These are phyloP conservation scores for Bucco capensis DNA, from an alignment of 2,113 vertebrate species.

Conservation along the genomic window DNA sequence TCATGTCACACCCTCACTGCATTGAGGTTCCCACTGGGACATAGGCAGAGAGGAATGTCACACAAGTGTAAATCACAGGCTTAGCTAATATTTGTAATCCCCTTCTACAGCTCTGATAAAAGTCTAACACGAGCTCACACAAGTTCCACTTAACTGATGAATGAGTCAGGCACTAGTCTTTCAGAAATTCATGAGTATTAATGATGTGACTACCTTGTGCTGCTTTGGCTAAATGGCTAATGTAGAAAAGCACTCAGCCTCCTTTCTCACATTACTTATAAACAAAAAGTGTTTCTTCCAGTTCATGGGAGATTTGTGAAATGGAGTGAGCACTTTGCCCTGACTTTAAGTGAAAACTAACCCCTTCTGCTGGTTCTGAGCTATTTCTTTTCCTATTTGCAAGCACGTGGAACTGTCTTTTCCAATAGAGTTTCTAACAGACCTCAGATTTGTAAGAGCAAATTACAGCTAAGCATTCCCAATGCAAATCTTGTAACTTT, in stretches of 20 bases:
- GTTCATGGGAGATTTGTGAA: background rate
- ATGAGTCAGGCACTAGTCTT: conserved; percentile 16
- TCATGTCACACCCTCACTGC: background rate
- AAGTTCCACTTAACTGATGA: conserved; percentile 3
- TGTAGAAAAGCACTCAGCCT: conserved; percentile 40
- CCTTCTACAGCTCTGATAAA: background rate
- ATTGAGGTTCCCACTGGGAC: background rate
- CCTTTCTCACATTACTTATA: conserved; percentile 44
- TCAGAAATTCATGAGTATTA: background rate
- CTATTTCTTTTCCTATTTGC: background rate
- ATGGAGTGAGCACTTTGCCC: background rate
- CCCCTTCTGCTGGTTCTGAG: background rate
- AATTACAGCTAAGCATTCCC: background rate
- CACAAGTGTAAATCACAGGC: background rate
- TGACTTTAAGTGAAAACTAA: conserved; percentile 6
- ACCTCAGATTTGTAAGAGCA: background rate
- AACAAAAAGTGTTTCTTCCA: conserved; percentile 27
- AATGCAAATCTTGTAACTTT: background rate
- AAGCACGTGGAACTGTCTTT: background rate
- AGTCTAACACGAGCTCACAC: background rate
- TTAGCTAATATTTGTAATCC: background rate
- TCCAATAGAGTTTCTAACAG: background rate
- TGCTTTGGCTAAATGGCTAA: conserved; percentile 30
- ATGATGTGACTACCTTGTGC: conserved; percentile 37
- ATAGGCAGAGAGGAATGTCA: background rate